Evolutionary conservation across 1,140 invertebrate genomes (phyloP).

Genomic region (Coenobita brevimanus): DNA sequence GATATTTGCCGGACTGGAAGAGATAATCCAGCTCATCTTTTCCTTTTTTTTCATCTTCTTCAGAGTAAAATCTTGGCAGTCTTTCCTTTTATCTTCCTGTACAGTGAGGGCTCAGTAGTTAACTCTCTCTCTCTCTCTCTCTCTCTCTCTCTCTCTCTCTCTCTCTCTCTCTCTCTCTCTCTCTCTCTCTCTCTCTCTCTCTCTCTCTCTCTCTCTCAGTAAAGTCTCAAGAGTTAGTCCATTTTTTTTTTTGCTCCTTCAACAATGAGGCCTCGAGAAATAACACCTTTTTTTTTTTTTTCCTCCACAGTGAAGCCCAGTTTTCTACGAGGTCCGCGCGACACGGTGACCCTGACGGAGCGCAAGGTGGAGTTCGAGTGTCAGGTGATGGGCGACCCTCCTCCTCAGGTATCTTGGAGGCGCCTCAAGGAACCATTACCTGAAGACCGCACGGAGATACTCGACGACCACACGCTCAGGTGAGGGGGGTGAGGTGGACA

Average conservation of each 20-base stretch:
- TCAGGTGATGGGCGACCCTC: slow-evolving; percentile 91
- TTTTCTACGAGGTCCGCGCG: slow-evolving; percentile 67
- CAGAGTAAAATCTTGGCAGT: too few species aligned
- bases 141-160: background rate
- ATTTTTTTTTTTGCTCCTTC: background rate
- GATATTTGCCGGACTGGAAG: too few species aligned
- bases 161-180: background rate
- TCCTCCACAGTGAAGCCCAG: slow-evolving; percentile 67
- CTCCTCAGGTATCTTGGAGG: slow-evolving; percentile 90
- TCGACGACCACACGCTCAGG: slow-evolving; percentile 76
- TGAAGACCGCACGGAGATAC: slow-evolving; percentile 81
- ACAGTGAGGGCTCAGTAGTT: too few species aligned
- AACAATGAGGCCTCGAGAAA: too few species aligned
- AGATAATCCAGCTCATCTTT: too few species aligned
- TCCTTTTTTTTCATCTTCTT: too few species aligned
- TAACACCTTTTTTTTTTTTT: background rate
- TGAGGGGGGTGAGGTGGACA: too few species aligned
- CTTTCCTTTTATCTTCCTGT: too few species aligned
- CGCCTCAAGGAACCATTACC: slow-evolving; percentile 90
- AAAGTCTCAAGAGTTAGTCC: too few species aligned
- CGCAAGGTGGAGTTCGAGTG: slow-evolving; percentile 91
- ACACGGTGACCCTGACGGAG: slow-evolving; percentile 74
- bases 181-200: background rate
- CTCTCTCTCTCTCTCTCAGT: background rate
- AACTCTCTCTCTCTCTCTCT: too few species aligned